Conservation (phyloP, 2,888 invertebrate genomes). For the Himalopsyche anomala region DNA sequence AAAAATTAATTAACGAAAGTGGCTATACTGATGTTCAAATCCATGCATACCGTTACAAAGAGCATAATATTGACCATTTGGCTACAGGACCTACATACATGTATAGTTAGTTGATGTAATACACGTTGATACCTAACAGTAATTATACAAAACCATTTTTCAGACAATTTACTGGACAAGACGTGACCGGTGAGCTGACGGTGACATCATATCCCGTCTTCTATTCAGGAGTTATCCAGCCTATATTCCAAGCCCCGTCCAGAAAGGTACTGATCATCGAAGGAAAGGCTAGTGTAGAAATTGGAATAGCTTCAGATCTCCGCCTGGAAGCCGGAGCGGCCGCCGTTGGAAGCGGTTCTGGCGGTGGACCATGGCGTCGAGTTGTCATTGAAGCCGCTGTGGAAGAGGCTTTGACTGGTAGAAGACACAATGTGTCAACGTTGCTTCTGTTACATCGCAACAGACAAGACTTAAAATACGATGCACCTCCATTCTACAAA, state of each 20-base stretch:
- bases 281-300: conserved; percentile 82
- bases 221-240: conserved; percentile 87
- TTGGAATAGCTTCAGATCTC: conserved; percentile 85
- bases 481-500: conserved; percentile 91
- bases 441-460: conserved; percentile 86
- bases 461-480: conserved; percentile 86
- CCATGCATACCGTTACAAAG: no score
- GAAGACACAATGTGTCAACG: conserved; percentile 87
- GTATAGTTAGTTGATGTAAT: no score
- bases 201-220: conserved; percentile 90
- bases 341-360: conserved; percentile 79
- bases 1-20: no score
- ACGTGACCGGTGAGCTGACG: conserved; percentile 90
- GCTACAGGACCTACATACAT: no score
- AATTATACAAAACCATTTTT: conserved; percentile 43
- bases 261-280: conserved; percentile 84
- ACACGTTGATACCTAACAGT: no score
- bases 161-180: conserved; percentile 90
- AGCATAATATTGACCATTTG: no score
- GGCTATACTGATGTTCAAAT: no score
- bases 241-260: conserved; percentile 84
- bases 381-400: conserved; percentile 92
- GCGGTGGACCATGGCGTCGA: conserved; percentile 86
- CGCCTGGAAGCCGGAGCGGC: conserved; percentile 82
- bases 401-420: conserved; percentile 91